Evolutionary conservation across 2,113 vertebrate species (phyloP).

Genomic region (Solea solea): DNA sequence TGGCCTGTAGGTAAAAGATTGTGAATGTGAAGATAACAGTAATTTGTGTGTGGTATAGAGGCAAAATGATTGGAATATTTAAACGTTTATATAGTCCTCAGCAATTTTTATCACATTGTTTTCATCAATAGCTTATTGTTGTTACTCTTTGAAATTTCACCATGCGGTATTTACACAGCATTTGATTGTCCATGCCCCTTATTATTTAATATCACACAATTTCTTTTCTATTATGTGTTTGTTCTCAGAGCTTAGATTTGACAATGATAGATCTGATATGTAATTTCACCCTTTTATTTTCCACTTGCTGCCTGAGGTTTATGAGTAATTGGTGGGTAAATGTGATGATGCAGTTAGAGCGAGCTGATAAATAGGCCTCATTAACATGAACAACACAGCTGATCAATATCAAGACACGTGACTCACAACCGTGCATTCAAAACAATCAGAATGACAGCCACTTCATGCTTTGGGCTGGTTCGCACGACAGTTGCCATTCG

Average conservation of each 20-base stretch:
- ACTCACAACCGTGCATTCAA: background rate
- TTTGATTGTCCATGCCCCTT: constrained; percentile 12
- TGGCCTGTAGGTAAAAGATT: too few relatives aligned
- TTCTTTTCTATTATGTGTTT: background rate
- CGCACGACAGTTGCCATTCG: too few relatives aligned
- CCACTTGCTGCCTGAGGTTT: constrained; percentile 6
- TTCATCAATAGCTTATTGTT: background rate
- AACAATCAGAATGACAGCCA: background rate
- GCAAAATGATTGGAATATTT: too few relatives aligned
- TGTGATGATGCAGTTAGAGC: constrained; percentile 26
- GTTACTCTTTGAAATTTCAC: constrained; percentile 6
- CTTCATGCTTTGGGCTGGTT: too few relatives aligned
- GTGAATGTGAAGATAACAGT: too few relatives aligned
- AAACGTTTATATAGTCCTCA: too few relatives aligned
- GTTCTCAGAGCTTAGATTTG: background rate
- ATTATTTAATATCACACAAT: constrained; percentile 4
- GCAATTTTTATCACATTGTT: constrained; percentile 6
- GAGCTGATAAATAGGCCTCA: constrained; percentile 26
- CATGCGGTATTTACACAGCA: background rate
- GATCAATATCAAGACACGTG: constrained; percentile 20
- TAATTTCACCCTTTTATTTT: constrained; percentile 31
- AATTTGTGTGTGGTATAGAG: too few relatives aligned
- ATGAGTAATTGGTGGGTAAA: constrained; percentile 37
- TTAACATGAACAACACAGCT: constrained; percentile 33
- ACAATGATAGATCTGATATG: constrained; percentile 26